phyloP scores from a whole-genome alignment of 2,888 invertebrate species.

The Ophion costatus region DNA sequence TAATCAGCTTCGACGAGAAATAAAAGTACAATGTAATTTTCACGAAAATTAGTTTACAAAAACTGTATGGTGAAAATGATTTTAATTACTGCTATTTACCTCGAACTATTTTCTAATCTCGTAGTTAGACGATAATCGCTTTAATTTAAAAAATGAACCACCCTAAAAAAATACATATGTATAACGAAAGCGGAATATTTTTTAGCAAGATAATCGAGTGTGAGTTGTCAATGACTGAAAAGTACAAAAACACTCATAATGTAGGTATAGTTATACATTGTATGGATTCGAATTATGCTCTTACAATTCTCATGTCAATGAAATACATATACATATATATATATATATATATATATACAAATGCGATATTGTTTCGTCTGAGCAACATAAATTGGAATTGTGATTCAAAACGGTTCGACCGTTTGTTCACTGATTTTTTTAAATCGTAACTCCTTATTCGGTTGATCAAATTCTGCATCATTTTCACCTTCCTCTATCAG shows the following conservation, averaged over 20 bases:
- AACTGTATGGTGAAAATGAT: not conserved
- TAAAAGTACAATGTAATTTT: not conserved
- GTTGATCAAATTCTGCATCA: not conserved
- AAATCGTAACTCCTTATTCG: not conserved
- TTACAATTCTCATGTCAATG: conserved; percentile 77
- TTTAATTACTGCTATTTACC: not conserved
- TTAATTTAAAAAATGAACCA: not conserved
- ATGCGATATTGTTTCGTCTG: conserved; percentile 60
- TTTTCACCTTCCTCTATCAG: not conserved
- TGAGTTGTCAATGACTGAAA: conserved; percentile 80
- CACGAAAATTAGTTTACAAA: not conserved
- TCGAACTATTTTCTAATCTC: not conserved
- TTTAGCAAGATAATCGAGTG: conserved; percentile 72
- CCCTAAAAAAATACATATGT: conserved; percentile 31
- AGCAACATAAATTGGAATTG: not conserved
- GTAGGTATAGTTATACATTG: conserved; percentile 80
- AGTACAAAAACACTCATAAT: conserved; percentile 81
- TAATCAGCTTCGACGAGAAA: not conserved
- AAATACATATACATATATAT: conserved; percentile 61
- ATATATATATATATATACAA: conserved; percentile 55
- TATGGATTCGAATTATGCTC: conserved; percentile 79
- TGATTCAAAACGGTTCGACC: not conserved
- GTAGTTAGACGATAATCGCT: not conserved
- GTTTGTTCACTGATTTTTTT: not conserved
- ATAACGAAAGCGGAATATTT: conserved; percentile 53